phyloP scores from a whole-genome alignment of 2,888 invertebrate species.

The Agriopis marginaria region DNA sequence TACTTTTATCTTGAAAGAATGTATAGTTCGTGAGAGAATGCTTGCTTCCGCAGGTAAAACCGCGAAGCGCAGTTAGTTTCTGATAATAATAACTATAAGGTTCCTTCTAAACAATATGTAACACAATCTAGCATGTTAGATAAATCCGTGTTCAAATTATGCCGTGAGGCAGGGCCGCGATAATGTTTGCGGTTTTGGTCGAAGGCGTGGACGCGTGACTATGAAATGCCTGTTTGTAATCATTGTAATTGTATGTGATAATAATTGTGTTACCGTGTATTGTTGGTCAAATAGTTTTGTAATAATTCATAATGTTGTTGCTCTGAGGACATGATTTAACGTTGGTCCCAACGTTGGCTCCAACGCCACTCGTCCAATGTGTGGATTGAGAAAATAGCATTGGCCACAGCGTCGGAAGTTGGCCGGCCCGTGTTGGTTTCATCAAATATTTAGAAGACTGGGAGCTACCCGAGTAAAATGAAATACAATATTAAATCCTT shows the following conservation, averaged over 20 bases:
- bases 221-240: conserved; percentile 29
- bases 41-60: not conserved
- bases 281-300: conserved; percentile 26
- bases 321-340: not conserved
- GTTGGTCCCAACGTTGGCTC: too few relatives aligned
- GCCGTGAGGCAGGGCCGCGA: conserved; percentile 18
- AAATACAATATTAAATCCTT: too few relatives aligned
- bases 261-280: conserved; percentile 22
- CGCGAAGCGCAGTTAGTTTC: too few relatives aligned
- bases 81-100: not conserved
- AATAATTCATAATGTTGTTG: conserved; percentile 27
- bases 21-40: not conserved
- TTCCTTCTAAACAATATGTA: not conserved
- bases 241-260: conserved; percentile 31
- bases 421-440: too few relatives aligned
- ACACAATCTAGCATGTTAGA: not conserved
- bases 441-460: too few relatives aligned
- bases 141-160: conserved; percentile 12
- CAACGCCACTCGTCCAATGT: too few relatives aligned
- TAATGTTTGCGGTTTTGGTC: conserved; percentile 25
- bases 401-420: too few relatives aligned
- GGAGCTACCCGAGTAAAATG: too few relatives aligned
- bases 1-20: too few relatives aligned
- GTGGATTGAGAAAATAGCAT: too few relatives aligned
- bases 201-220: conserved; percentile 32